These are phyloP conservation scores for Lithosia quadra DNA, from an alignment of 2,888 invertebrate species.

Conservation along the genomic window DNA sequence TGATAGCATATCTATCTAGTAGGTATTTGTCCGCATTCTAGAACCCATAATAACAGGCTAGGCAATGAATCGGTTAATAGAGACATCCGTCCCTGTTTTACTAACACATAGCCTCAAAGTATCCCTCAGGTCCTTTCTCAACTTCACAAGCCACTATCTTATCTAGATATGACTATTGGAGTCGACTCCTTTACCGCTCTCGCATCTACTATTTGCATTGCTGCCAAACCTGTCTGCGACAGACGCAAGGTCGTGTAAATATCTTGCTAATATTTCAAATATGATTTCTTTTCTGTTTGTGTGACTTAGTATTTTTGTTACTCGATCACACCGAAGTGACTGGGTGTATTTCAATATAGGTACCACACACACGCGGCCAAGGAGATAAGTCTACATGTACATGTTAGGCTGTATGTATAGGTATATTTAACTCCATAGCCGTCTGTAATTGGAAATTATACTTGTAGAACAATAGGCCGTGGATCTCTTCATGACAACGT, in stretches of 20 bases:
- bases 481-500: neutral
- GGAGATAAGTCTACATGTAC: too few species aligned
- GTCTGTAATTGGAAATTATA: neutral
- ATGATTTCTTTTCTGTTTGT: neutral
- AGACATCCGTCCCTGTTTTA: too few species aligned
- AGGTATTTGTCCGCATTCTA: too few species aligned
- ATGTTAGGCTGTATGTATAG: too few species aligned
- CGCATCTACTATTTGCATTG: neutral
- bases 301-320: neutral
- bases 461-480: neutral
- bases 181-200: neutral
- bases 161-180: neutral
- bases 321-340: neutral
- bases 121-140: neutral
- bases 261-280: neutral
- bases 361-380: too few species aligned
- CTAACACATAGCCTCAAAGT: neutral
- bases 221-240: slow-evolving; percentile 1
- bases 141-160: neutral
- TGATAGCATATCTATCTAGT: too few species aligned
- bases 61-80: too few species aligned
- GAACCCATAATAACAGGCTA: too few species aligned
- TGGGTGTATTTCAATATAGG: neutral
- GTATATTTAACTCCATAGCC: too few species aligned
- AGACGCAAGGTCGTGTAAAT: slow-evolving; percentile 2